These are phyloP conservation scores for Crematogaster levior DNA, from an alignment of 2,888 invertebrate genomes.

Conservation along the genomic window DNA sequence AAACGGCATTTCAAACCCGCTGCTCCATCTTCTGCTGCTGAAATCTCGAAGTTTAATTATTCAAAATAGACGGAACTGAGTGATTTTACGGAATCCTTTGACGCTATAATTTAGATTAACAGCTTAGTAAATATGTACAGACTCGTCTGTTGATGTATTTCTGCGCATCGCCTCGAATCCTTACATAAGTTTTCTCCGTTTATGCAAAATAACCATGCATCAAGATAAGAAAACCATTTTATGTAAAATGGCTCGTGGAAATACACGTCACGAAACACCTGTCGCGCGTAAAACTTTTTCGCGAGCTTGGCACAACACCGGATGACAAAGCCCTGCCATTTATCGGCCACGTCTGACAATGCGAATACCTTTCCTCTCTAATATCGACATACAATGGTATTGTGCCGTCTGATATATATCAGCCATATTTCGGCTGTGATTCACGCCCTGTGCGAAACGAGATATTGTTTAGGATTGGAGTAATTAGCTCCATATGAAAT, in stretches of 20 bases:
- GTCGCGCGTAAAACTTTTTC: constrained; percentile 53
- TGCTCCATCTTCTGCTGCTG: background rate
- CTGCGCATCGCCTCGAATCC: background rate
- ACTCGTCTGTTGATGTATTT: background rate
- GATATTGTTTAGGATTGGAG: constrained; percentile 1
- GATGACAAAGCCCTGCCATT: constrained; percentile 57
- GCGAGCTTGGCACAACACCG: constrained; percentile 28
- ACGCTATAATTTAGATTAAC: constrained; percentile 16
- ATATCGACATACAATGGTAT: constrained; percentile 29
- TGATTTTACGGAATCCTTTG: constrained; percentile 18
- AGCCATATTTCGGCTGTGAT: constrained; percentile 10
- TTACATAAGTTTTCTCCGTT: constrained; percentile 31
- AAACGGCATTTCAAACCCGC: background rate
- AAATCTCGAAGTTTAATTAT: constrained; percentile 40
- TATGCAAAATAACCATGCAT: constrained; percentile 49
- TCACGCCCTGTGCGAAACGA: background rate
- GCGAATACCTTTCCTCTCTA: constrained; percentile 60
- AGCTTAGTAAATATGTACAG: constrained; percentile 19
- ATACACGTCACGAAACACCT: constrained; percentile 52
- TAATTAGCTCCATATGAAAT: constrained; percentile 1
- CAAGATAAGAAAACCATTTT: constrained; percentile 50
- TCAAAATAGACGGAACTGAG: constrained; percentile 25
- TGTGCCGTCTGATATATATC: constrained; percentile 1
- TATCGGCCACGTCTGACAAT: constrained; percentile 63
- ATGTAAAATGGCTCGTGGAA: constrained; percentile 46